Evolutionary conservation across 2,888 invertebrate genomes (phyloP), one percentile per base, ranked within the genome.

Genomic region (Nephrotoma appendiculata): DNA sequence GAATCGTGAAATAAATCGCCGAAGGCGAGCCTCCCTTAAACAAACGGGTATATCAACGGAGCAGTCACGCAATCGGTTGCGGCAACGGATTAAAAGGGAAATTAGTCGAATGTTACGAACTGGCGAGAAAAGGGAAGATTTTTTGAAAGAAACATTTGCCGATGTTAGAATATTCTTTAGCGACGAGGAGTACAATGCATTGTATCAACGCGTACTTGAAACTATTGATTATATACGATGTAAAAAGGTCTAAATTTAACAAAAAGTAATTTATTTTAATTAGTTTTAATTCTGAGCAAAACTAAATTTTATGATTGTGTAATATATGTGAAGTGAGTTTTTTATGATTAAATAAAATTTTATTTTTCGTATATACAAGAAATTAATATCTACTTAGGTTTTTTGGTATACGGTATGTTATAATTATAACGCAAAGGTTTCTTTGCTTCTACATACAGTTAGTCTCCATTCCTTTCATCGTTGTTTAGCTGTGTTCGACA

Each of bases 71-170:
- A 86, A 86, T 86, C 86, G 86, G 15, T 57, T 86, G 41, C 41
- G 86, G 7, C 86, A 86, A 57, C 52, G 86, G 41, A 57, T 86
- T n/a, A 86, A 86, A 57, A 12, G 86, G 6, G 86, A 86, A 43
- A 86, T 86, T 42, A 52, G 52, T 41, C 52, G 86, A 41, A 86
- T 86, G 86, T 19, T 52, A 31, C 52, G 86, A 52, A 86, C 86
- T 42, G 52, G 86, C 7, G 86, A 86, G 5, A 86, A 86, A 86
- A 57, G 86, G 15, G 86, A 86, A 9, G 86, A 86, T 57, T 86
- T 86, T 43, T n/a, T 86, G n/a, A 86, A 86, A 43, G 86, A 86
- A 86, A 86, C 86, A 15, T 86, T 86, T 86, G 41, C 41, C 11
- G 86, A 86, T 41, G 52, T 86, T 31, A 44, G 41, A 41, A 86